phyloP scores from a whole-genome alignment of 2,113 vertebrate species.

The Phalacrocorax brasilianus region DNA sequence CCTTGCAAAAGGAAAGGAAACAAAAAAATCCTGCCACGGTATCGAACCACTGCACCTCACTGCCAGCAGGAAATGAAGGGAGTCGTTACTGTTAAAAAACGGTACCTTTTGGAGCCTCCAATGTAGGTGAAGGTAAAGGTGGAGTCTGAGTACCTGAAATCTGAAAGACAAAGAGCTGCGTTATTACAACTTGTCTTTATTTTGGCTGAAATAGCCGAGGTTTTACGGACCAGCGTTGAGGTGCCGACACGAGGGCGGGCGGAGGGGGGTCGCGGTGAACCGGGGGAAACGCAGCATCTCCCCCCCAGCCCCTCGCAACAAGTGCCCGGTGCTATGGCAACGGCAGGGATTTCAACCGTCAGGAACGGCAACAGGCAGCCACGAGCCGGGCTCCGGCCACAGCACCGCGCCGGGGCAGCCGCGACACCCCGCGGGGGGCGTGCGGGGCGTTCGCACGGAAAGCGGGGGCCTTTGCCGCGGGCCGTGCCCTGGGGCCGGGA shows the following conservation, averaged over 20 bases:
- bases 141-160: slow-evolving; percentile 90
- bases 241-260: neutral
- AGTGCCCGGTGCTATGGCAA: slow-evolving; percentile 85
- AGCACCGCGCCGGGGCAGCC: neutral
- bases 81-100: neutral
- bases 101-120: slow-evolving; percentile 88
- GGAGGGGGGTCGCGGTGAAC: neutral
- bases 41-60: neutral
- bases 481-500: no score
- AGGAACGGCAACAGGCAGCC: slow-evolving; percentile 67
- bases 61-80: slow-evolving; percentile 54
- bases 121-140: slow-evolving; percentile 88
- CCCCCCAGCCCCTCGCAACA: slow-evolving; percentile 76
- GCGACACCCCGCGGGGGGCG: neutral
- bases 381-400: neutral
- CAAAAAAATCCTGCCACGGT: neutral
- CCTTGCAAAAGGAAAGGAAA: neutral
- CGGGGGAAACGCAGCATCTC: neutral
- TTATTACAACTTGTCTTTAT: neutral
- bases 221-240: neutral
- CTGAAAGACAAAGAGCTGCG: slow-evolving; percentile 72
- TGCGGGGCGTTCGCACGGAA: no score
- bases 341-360: slow-evolving; percentile 75
- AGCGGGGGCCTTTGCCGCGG: rapidly evolving
- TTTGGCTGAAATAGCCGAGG: neutral